Conservation (phyloP, 2,113 vertebrate species). For the Pipa parva region DNA sequence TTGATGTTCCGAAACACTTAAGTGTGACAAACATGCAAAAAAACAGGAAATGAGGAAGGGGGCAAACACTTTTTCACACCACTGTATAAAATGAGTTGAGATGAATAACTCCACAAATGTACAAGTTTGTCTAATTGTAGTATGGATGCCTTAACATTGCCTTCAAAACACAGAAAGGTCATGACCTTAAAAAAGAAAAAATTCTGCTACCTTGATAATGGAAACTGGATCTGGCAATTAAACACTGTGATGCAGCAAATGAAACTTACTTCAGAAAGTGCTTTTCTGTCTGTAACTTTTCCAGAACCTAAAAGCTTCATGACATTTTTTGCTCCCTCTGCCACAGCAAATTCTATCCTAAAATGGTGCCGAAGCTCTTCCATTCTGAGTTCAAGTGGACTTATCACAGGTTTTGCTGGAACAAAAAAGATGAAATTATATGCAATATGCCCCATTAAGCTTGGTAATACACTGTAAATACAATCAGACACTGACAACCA, state of each 20-base stretch:
- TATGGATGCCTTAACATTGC: too few species aligned
- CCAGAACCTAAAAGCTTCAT: slow-evolving; percentile 95
- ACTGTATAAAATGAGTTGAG: too few species aligned
- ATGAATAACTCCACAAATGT: too few species aligned
- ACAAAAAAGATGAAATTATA: slow-evolving; percentile 42
- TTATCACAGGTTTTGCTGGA: slow-evolving; percentile 91
- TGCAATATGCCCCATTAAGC: neutral
- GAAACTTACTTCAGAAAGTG: slow-evolving; percentile 87
- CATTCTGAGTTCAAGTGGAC: slow-evolving; percentile 93
- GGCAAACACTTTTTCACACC: too few species aligned
- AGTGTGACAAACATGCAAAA: too few species aligned
- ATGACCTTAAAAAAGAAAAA: too few species aligned
- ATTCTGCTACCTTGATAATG: neutral
- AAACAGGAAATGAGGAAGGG: too few species aligned
- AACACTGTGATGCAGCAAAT: neutral
- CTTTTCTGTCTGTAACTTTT: slow-evolving; percentile 94
- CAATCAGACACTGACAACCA: too few species aligned
- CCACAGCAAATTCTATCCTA: slow-evolving; percentile 94
- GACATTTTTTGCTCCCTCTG: slow-evolving; percentile 97
- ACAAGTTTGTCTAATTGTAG: too few species aligned
- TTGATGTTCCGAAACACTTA: too few species aligned
- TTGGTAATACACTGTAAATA: too few species aligned
- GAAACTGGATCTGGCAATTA: neutral
- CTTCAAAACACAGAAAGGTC: too few species aligned
- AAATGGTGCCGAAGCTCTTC: slow-evolving; percentile 96